Evolutionary conservation across 2,888 invertebrate genomes (phyloP).

Genomic region (Ennomos quercinarius): DNA sequence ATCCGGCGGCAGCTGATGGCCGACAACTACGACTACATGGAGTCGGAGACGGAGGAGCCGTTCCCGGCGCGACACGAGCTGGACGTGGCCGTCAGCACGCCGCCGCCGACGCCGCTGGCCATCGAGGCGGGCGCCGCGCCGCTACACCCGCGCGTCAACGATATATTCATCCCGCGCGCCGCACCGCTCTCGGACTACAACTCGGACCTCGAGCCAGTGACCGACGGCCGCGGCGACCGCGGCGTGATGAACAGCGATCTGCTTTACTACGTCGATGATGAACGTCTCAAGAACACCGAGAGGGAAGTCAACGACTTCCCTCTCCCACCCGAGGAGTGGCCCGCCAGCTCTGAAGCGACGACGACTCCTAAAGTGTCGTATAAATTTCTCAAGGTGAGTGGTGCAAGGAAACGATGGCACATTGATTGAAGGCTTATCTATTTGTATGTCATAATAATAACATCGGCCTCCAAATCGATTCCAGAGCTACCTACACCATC

Average conservation of each 20-base stretch:
- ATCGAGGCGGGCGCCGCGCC: background rate
- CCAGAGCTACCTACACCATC: no score
- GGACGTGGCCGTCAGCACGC: slow-evolving; percentile 37
- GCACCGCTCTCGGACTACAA: no score
- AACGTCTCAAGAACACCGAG: slow-evolving; percentile 8
- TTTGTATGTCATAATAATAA: no score
- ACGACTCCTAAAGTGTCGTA: slow-evolving; percentile 45
- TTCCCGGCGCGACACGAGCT: slow-evolving; percentile 25
- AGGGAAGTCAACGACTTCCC: background rate
- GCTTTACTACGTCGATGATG: slow-evolving; percentile 46
- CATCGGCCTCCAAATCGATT: no score
- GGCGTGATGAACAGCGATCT: slow-evolving; percentile 45
- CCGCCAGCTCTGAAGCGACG: slow-evolving; percentile 7
- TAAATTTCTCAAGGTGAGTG: slow-evolving; percentile 53
- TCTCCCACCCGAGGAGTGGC: background rate
- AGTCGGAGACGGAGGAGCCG: slow-evolving; percentile 32
- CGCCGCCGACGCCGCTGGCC: background rate
- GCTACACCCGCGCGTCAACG: slow-evolving; percentile 10
- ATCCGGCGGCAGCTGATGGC: slow-evolving; percentile 56
- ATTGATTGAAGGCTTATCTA: no score
- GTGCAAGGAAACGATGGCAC: slow-evolving; percentile 3
- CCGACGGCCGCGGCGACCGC: background rate
- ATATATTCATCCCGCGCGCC: slow-evolving; percentile 14
- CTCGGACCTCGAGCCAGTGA: background rate
- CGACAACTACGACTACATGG: slow-evolving; percentile 63